Evolutionary conservation across 2,797 vertebrate species (phyloP), one percentile per base, ranked within the genome.

Genomic region (Lepilemur ruficaudatus): DNA sequence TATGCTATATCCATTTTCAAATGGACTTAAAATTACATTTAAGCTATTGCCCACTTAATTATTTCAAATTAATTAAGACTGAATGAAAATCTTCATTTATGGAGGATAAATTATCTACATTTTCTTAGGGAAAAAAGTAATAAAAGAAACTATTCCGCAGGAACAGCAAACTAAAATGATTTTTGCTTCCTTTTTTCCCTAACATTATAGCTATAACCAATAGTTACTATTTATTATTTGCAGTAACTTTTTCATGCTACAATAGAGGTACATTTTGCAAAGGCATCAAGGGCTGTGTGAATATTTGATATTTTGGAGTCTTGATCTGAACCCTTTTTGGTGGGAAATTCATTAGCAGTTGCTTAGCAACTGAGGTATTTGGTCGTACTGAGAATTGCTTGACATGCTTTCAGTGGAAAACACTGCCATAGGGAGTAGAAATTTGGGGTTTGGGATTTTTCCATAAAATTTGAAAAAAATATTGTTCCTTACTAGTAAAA

Each of bases 281-380:
- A 96, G 32, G 55, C 69, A 92, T 89, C 89, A 76, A 93, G 87
- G 14, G 15, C 67, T 82, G 10, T 94, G 78, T 52, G 69, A 91
- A 90, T 87, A 95, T 96, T 92, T 95, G 95, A 93, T 98, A 94
- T 95, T 76, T 91, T 63, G 79, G 72, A 93, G 85, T 57, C 32
- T 17, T 78, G 57, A 82, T 70, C 85, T 93, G 82, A 97, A 97
- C 81, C 25, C 46, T 92, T 97, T 96, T 94, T 93, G 72, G 96
- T 96, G 78, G 97, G 97, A 97, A 97, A 97, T 96, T 95, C 96
- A 97, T 98, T 98, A 98, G 52, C 85, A 76, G 96, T 98, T 97
- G 94, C 96, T 96, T 95, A 97, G 97, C 96, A 98, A 97, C 97
- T 63, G 94, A 95, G 70, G 59, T 96, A 93, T 97, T 96, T 95